Evolutionary conservation across 2,113 vertebrate species (phyloP).

Genomic region (Lota lota): DNA sequence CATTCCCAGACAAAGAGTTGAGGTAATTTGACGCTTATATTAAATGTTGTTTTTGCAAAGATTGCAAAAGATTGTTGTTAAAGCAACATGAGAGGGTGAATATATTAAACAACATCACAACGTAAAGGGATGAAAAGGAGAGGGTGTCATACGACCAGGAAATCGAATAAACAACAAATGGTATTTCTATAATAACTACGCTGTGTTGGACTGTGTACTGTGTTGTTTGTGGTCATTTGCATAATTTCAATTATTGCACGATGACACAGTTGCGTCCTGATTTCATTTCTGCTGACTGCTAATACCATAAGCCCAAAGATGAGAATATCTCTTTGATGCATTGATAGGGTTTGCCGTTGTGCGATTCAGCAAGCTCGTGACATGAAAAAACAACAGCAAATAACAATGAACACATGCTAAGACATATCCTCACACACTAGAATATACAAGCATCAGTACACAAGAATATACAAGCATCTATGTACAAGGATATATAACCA

Average conservation of each 20-base stretch:
- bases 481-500: background rate
- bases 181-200: conserved; percentile 60
- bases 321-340: conserved; percentile 45
- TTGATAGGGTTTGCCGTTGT: conserved; percentile 37
- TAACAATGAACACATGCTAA: background rate
- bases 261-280: conserved; percentile 68
- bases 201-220: conserved; percentile 55
- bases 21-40: too few species aligned
- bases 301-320: conserved; percentile 71
- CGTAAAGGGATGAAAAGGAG: background rate
- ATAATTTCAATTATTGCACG: conserved; percentile 71
- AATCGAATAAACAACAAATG: conserved; percentile 51
- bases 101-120: background rate
- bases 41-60: conserved; percentile 9
- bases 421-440: too few species aligned
- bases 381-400: background rate
- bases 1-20: too few species aligned
- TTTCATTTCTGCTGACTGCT: conserved; percentile 70
- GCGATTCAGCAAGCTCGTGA: conserved; percentile 31
- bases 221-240: conserved; percentile 64
- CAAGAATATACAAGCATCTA: too few species aligned
- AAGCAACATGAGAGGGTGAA: background rate
- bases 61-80: conserved; percentile 24
- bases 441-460: too few species aligned
- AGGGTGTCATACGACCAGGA: conserved; percentile 18